Conservation (phyloP, 2,113 vertebrate genomes). For the Psammodynastes pulverulentus region DNA sequence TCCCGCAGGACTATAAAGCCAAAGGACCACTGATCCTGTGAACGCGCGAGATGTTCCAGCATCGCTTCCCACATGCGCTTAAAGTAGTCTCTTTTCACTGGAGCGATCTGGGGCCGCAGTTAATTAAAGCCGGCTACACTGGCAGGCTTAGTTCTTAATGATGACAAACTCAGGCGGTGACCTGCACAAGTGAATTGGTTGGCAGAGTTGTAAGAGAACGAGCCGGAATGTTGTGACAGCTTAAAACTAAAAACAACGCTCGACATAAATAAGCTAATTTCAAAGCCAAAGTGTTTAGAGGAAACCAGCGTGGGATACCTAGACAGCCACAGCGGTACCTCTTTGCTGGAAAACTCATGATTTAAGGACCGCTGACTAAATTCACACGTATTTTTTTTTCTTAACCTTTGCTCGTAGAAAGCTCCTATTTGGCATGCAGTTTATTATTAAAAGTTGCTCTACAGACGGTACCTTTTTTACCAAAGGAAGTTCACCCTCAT, state of each 20-base stretch:
- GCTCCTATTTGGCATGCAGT: too few species aligned
- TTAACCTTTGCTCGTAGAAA: background rate
- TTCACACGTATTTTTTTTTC: background rate
- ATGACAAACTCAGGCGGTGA: background rate
- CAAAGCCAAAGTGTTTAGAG: background rate
- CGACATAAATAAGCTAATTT: background rate
- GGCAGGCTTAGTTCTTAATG: background rate
- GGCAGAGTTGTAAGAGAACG: background rate
- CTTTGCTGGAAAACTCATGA: background rate
- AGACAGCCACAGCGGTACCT: background rate
- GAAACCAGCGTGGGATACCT: background rate
- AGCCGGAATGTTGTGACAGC: background rate
- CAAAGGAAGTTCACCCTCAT: background rate
- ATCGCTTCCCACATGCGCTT: background rate
- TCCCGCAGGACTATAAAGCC: slow-evolving; percentile 72
- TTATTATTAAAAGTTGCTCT: background rate
- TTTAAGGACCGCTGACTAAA: background rate
- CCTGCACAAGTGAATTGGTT: background rate
- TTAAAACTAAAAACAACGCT: background rate
- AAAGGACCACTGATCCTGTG: slow-evolving; percentile 34
- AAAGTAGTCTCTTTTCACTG: background rate
- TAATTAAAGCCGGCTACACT: background rate
- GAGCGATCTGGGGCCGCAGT: background rate
- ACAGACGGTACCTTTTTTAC: background rate
- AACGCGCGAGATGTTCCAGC: background rate